phyloP scores from a whole-genome alignment of 2,113 vertebrate genomes.

The Anthoscopus minutus region DNA sequence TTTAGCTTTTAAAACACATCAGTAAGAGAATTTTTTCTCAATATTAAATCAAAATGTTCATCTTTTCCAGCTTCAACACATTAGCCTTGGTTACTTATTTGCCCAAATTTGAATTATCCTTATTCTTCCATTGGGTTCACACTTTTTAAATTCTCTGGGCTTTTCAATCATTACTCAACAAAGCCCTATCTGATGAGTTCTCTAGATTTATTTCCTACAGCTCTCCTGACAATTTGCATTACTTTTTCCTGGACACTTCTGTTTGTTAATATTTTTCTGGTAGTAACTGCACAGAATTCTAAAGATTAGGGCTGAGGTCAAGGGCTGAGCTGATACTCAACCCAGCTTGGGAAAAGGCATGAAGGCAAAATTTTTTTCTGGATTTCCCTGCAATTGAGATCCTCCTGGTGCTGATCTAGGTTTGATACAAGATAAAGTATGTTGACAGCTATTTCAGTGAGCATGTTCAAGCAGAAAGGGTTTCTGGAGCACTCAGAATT shows the following conservation, averaged over 20 bases:
- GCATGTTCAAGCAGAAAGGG: background rate
- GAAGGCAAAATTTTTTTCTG: background rate
- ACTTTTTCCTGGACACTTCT: background rate
- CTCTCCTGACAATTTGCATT: background rate
- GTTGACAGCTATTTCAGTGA: background rate
- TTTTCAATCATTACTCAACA: constrained; percentile 21
- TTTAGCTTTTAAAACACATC: background rate
- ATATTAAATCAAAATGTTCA: background rate
- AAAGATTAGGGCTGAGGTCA: background rate
- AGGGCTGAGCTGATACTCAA: background rate
- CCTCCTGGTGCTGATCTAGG: background rate
- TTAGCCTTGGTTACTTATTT: background rate
- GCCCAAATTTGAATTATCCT: background rate
- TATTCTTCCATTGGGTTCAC: background rate
- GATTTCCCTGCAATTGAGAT: background rate
- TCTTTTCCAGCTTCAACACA: background rate
- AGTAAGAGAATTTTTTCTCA: background rate
- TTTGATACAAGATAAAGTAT: background rate
- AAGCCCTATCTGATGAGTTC: background rate
- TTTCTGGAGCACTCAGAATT: background rate
- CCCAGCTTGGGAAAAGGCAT: background rate
- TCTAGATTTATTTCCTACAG: background rate
- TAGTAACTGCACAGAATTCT: background rate
- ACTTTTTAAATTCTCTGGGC: background rate
- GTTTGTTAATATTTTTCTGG: background rate